Evolutionary conservation across 2,113 vertebrate genomes (phyloP).

Genomic region (Psittacara wagleri): DNA sequence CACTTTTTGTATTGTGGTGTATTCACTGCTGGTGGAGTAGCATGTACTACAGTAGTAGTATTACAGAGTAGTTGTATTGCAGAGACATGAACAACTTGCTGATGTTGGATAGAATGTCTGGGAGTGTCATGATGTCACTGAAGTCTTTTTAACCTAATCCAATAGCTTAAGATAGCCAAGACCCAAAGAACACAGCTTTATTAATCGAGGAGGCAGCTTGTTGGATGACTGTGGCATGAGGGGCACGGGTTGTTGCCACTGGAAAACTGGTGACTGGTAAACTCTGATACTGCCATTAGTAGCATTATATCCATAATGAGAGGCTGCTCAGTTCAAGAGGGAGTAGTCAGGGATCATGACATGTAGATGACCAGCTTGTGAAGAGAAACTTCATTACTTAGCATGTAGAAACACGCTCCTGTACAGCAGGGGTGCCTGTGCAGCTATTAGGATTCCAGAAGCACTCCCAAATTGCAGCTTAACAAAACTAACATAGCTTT

Average conservation of each 20-base stretch:
- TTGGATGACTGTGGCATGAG: neutral
- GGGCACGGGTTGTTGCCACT: neutral
- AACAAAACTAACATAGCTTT: neutral
- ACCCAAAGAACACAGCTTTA: neutral
- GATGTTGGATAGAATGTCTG: neutral
- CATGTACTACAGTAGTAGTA: neutral
- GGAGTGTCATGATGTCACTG: neutral
- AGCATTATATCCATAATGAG: neutral
- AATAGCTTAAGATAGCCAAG: neutral
- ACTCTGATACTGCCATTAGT: neutral
- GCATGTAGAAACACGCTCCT: neutral
- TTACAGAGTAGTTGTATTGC: neutral
- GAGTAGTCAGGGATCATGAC: accelerated
- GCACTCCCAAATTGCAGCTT: neutral
- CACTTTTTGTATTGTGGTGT: neutral
- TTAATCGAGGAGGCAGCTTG: neutral
- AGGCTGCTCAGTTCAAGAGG: neutral
- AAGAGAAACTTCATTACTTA: neutral
- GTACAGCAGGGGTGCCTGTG: neutral
- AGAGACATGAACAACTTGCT: accelerated
- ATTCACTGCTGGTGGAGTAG: neutral
- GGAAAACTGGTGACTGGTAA: neutral
- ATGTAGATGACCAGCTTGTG: neutral
- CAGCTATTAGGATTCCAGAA: neutral
- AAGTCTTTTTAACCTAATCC: neutral